Evolutionary conservation across 2,113 vertebrate genomes (phyloP).

Genomic region (Tachysurus fulvidraco): DNA sequence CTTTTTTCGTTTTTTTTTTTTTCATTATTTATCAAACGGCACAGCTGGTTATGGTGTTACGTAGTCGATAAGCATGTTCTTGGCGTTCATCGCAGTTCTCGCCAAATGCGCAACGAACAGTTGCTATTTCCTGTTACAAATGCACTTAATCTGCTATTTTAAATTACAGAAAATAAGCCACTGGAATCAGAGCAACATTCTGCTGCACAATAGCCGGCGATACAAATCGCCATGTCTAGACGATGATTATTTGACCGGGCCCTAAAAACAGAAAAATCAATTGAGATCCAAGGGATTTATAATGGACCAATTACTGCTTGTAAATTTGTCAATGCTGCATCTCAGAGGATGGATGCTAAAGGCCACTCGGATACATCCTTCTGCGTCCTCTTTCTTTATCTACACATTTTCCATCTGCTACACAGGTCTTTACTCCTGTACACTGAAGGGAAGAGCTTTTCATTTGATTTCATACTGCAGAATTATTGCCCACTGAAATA

Average conservation of each 20-base stretch:
- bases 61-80: conserved; percentile 16
- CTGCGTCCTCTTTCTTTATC: neutral
- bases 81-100: conserved; percentile 1
- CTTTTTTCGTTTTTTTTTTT: neutral
- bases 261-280: conserved; percentile 70
- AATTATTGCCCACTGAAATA: neutral
- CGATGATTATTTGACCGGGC: conserved; percentile 63
- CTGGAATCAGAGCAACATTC: conserved; percentile 55
- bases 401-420: neutral
- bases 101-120: conserved; percentile 40
- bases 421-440: neutral
- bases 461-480: neutral
- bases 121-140: conserved; percentile 55
- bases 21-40: neutral
- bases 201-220: conserved; percentile 51
- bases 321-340: conserved; percentile 71
- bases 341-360: conserved; percentile 66
- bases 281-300: conserved; percentile 66
- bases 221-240: conserved; percentile 68
- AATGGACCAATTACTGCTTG: conserved; percentile 74
- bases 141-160: conserved; percentile 44
- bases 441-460: neutral
- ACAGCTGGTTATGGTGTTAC: conserved; percentile 4
- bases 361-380: conserved; percentile 50
- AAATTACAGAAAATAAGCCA: conserved; percentile 53